phyloP scores from a whole-genome alignment of 2,888 invertebrate genomes.

The Tuta absoluta region DNA sequence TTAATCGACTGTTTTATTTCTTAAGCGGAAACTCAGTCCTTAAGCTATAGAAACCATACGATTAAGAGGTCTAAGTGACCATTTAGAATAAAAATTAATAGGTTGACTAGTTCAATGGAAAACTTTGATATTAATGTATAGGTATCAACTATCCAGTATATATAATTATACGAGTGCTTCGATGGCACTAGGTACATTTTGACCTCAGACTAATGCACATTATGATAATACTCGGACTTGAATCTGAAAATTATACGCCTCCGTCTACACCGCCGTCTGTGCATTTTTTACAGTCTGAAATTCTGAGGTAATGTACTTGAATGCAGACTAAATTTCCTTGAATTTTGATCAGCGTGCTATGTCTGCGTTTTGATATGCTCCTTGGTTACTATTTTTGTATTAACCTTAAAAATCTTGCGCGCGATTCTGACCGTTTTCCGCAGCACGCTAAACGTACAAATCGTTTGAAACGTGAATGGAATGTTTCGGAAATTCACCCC shows the following conservation, averaged over 20 bases:
- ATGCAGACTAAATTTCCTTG: conserved; percentile 79
- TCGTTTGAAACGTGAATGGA: conserved; percentile 37
- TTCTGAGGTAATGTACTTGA: conserved; percentile 70
- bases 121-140: not conserved
- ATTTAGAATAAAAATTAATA: conserved; percentile 15
- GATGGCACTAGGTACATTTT: conserved; percentile 31
- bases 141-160: not conserved
- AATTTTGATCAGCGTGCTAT: conserved; percentile 72
- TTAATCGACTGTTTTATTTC: too few relatives aligned
- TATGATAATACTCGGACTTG: conserved; percentile 73
- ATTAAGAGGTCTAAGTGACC: not conserved
- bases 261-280: conserved; percentile 64
- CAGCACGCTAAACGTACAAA: conserved; percentile 36
- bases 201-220: conserved; percentile 77
- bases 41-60: not conserved
- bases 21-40: not conserved
- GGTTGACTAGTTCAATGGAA: not conserved
- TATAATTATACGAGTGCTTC: not conserved
- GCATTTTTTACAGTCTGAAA: conserved; percentile 77
- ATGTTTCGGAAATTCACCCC: conserved; percentile 55
- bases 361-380: conserved; percentile 57
- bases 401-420: conserved; percentile 33
- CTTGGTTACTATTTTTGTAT: conserved; percentile 35
- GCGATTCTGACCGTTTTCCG: conserved; percentile 41
- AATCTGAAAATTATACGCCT: conserved; percentile 76